Base-by-base conservation (phyloP, 2,888 invertebrate species). In the Diloba caeruleocephala region DNA sequence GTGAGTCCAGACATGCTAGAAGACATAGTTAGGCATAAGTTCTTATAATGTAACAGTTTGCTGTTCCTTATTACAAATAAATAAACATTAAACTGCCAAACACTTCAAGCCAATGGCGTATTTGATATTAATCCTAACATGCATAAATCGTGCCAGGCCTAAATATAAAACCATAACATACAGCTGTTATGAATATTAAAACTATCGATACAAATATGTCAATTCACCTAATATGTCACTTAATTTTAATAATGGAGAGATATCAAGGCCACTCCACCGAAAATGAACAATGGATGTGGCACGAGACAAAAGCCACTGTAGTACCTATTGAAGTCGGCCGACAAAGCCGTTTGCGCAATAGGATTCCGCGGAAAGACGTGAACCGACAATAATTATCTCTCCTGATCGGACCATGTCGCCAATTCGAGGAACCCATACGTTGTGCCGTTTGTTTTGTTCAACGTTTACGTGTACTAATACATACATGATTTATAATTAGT, bases 1-100 rank as follows among this genome's bases (percentile, higher is more conserved):
- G 99, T 99, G 95, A 97, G 98, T 97, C 85, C 81, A 79, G 81
- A 79, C 78, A 82, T 82, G 79, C 74, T 80, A 79, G 74, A 79
- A 74, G 61, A 64, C 51, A 21, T 7, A 7, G 21, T 17, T 29
- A 49, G 32, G 39, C 45, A 36, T 41, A 49, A 34, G 59, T 42
- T 23, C 29, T 3, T 21, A n/a, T 21, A 34, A 15, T 23, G n/a
- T n/a, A n/a, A n/a, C 12, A 33, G 12, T 13, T 9, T n/a, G n/a
- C n/a, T n/a, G n/a, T n/a, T n/a, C n/a, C n/a, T n/a, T n/a, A n/a
- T n/a, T n/a, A n/a, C n/a, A n/a, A n/a, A n/a, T n/a, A n/a, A n/a
- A n/a, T n/a, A n/a, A n/a, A n/a, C n/a, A n/a, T n/a, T n/a, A n/a
- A n/a, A n/a, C n/a, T n/a, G n/a, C n/a, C n/a, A n/a, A n/a, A n/a